Evolutionary conservation across 2,888 invertebrate genomes (phyloP).

Genomic region (Scotopteryx bipunctaria): DNA sequence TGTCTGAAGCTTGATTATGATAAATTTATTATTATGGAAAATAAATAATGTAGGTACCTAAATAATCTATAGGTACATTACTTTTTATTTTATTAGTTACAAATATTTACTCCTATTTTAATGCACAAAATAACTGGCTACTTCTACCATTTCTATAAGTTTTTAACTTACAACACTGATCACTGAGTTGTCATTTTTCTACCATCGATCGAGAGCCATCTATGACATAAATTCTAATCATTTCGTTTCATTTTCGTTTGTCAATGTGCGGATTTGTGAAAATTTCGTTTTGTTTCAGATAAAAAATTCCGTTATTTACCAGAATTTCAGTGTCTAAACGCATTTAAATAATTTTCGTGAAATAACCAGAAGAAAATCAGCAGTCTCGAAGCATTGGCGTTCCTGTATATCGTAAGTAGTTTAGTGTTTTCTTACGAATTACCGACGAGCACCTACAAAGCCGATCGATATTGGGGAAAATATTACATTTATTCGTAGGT

Average conservation of each 20-base stretch:
- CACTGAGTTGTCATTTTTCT: conserved; percentile 26
- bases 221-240: conserved; percentile 7
- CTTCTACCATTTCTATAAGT: neutral
- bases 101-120: too few relatives aligned
- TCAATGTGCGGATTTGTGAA: conserved; percentile 2
- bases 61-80: too few relatives aligned
- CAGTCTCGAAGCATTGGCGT: neutral
- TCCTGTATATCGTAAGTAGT: conserved; percentile 18
- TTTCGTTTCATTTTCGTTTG: conserved; percentile 21
- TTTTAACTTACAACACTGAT: conserved; percentile 6
- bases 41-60: too few relatives aligned
- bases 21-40: too few relatives aligned
- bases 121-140: too few relatives aligned
- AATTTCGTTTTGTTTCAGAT: conserved; percentile 1
- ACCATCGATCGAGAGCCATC: conserved; percentile 30
- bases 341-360: conserved; percentile 2
- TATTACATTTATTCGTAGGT: conserved; percentile 48
- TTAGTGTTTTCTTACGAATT: conserved; percentile 9
- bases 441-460: conserved; percentile 42
- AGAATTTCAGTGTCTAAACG: neutral
- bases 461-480: conserved; percentile 70
- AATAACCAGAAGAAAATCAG: neutral
- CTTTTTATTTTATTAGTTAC: too few relatives aligned
- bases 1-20: too few relatives aligned
- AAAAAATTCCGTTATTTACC: neutral